A percentile compares a stretch with the other conserved stretches of the same genome.
Evolutionary conservation across 2,113 vertebrate genomes (phyloP).

Genomic region (Calyptomena viridis): DNA sequence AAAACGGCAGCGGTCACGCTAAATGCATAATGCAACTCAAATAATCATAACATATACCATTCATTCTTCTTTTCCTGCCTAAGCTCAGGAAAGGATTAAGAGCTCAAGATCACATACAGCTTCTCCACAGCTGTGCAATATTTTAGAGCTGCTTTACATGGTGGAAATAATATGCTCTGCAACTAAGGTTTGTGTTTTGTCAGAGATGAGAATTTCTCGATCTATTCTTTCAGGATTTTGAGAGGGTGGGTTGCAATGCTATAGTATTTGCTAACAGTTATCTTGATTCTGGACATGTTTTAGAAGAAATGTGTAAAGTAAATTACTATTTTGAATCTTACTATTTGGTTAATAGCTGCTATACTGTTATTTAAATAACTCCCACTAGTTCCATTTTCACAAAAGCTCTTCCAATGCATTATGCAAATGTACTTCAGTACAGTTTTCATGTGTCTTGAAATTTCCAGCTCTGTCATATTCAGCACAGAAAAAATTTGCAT

Average conservation of each 20-base stretch:
- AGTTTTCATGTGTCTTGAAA: slow-evolving; percentile 48
- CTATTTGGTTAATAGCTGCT: slow-evolving; percentile 61
- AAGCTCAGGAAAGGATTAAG: neutral
- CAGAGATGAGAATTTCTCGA: slow-evolving; percentile 20
- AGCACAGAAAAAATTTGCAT: neutral
- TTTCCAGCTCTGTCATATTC: slow-evolving; percentile 16
- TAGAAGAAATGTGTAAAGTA: slow-evolving; percentile 37
- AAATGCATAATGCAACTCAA: neutral
- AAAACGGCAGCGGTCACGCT: neutral
- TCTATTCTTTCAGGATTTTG: slow-evolving; percentile 18
- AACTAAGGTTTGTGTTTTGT: neutral
- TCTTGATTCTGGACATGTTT: slow-evolving; percentile 35
- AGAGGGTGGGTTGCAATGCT: slow-evolving; percentile 8
- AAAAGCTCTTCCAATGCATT: slow-evolving; percentile 50
- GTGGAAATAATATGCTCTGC: neutral
- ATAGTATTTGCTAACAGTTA: slow-evolving; percentile 57
- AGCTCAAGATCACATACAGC: neutral
- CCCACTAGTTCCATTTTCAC: slow-evolving; percentile 52
- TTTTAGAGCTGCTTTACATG: neutral
- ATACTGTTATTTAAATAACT: slow-evolving; percentile 59
- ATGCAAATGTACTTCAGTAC: slow-evolving; percentile 36
- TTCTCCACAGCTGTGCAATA: neutral
- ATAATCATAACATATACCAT: neutral
- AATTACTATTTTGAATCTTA: slow-evolving; percentile 62
- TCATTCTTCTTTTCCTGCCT: neutral